phyloP scores from a whole-genome alignment of 2,888 invertebrate species.

The Anticlea derivata region DNA sequence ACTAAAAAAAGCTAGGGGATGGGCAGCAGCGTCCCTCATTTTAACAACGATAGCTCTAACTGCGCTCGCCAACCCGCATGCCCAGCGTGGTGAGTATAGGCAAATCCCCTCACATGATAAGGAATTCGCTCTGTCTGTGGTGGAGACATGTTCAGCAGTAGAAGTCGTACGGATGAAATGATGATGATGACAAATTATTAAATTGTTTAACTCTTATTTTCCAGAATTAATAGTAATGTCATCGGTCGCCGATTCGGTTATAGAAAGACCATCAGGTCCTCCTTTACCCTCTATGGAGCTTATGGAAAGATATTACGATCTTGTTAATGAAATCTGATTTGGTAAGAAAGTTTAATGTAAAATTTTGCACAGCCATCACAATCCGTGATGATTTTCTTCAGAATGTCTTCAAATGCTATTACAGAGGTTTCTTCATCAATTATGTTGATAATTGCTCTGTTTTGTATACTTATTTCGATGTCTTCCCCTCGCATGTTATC shows the following conservation, averaged over 20 bases:
- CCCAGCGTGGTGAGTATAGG: no score
- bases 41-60: no score
- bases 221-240: slow-evolving; percentile 73
- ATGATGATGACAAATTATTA: no score
- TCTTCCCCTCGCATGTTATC: slow-evolving; percentile 18
- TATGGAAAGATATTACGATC: slow-evolving; percentile 66
- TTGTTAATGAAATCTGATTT: slow-evolving; percentile 62
- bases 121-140: no score
- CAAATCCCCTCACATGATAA: no score
- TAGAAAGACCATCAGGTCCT: slow-evolving; percentile 62
- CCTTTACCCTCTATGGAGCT: slow-evolving; percentile 65
- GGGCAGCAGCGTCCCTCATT: no score
- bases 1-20: no score
- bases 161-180: no score
- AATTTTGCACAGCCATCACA: slow-evolving; percentile 7
- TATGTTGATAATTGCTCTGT: slow-evolving; percentile 8
- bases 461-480: slow-evolving; percentile 11
- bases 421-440: slow-evolving; percentile 14
- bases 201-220: slow-evolving; percentile 47
- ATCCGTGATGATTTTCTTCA: slow-evolving; percentile 14
- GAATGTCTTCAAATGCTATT: slow-evolving; percentile 17
- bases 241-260: slow-evolving; percentile 61
- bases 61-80: no score
- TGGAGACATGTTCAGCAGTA: no score
- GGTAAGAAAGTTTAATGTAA: slow-evolving; percentile 57